Evolutionary conservation across 2,888 invertebrate genomes (phyloP).

Genomic region (Chalcis sispes): DNA sequence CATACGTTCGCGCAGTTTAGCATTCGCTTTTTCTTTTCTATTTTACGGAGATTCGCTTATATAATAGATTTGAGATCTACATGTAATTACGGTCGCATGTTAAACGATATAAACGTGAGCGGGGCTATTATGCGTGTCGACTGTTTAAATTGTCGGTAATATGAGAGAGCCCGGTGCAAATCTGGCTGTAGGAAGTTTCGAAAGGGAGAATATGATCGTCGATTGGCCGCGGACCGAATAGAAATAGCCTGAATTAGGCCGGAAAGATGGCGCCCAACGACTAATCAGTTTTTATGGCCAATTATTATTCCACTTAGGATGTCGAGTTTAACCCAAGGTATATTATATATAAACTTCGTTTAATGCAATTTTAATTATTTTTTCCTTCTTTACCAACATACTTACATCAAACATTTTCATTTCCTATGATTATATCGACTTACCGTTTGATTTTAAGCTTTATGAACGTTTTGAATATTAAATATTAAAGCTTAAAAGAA

Average conservation of each 20-base stretch:
- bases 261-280: neutral
- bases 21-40: neutral
- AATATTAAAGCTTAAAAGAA: too few relatives aligned
- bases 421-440: too few relatives aligned
- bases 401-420: too few relatives aligned
- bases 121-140: neutral
- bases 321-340: slow-evolving; percentile 16
- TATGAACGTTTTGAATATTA: too few relatives aligned
- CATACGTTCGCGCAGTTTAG: too few relatives aligned
- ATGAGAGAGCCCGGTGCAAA: neutral
- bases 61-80: slow-evolving; percentile 36
- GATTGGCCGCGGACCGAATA: slow-evolving; percentile 46
- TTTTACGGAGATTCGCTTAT: neutral
- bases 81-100: slow-evolving; percentile 39
- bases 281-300: slow-evolving; percentile 41
- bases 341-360: neutral
- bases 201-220: slow-evolving; percentile 32
- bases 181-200: slow-evolving; percentile 12
- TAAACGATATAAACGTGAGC: slow-evolving; percentile 44
- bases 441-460: too few relatives aligned
- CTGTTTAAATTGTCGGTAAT: slow-evolving; percentile 7
- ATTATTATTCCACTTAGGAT: slow-evolving; percentile 35
- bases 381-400: too few relatives aligned
- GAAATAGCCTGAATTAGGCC: slow-evolving; percentile 48
- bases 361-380: too few relatives aligned